Evolutionary conservation across 2,113 vertebrate genomes (phyloP), one percentile per base, ranked within the genome.

Genomic region (Lonchura striata): DNA sequence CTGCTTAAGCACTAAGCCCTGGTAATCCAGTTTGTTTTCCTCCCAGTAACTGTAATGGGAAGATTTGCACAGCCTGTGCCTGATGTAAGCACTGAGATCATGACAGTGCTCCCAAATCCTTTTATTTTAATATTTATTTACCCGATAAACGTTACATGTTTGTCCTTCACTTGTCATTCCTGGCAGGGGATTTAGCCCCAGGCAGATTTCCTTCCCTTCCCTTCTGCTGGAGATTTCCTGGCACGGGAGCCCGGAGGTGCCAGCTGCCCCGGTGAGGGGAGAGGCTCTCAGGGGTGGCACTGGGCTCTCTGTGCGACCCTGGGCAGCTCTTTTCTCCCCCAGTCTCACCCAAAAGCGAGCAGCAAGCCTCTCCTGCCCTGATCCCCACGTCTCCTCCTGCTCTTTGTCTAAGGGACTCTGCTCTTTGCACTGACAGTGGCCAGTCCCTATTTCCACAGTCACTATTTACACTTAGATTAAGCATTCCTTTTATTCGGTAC

Each of bases 11-110:
- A n/a, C 93, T 93, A 96, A 95, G 47, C 85, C 87, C 79, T 79
- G 52, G 21, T 93, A 96, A 97, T 94, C 92, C 93, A 74, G 82
- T 95, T 92, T 92, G 84, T 94, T 95, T 94, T 93, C 75, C 33
- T 94, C 35, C 19, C 70, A 80, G 82, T 23, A 66, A 63, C 88
- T 82, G 66, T 19, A 49, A 72, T 31, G 70, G 25, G 88, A 86
- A 91, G 90, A 70, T 77, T 30, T 23, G 82, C 90, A 90, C 93
- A 95, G 96, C 95, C 91, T 95, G 96, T 35, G 79, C 87, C 54
- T 92, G 93, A 93, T 91, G 92, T 81, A 88, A 96, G 95, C 93
- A 82, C 37, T 53, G 90, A 88, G 92, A 92, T 95, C 93, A 94
- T 80, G 57, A 35, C 71, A 37, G 63, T 7, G 23, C 22, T 66